These are phyloP conservation scores for Endotricha flammealis DNA, from an alignment of 2,888 invertebrate genomes.

Conservation along the genomic window DNA sequence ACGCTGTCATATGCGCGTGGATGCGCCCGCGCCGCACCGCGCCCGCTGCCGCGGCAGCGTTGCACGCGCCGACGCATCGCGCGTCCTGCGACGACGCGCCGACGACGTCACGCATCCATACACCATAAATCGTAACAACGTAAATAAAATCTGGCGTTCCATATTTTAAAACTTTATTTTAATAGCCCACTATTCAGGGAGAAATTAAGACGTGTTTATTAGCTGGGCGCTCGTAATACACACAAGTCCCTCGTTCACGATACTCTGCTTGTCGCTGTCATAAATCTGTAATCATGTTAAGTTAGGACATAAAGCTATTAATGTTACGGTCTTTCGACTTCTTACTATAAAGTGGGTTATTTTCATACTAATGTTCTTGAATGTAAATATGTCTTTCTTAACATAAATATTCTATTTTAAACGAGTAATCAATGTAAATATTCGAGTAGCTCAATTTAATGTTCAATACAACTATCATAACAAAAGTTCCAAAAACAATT, in stretches of 20 bases:
- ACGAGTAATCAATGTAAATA: too few relatives aligned
- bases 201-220: constrained; percentile 76
- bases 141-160: constrained; percentile 73
- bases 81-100: constrained; percentile 25
- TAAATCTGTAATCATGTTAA: constrained; percentile 58
- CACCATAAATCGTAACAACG: constrained; percentile 64
- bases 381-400: too few relatives aligned
- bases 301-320: constrained; percentile 38
- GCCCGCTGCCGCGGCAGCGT: constrained; percentile 22
- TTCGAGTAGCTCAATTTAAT: too few relatives aligned
- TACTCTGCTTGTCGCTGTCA: constrained; percentile 43
- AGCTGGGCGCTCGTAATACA: constrained; percentile 63
- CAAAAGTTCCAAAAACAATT: too few relatives aligned
- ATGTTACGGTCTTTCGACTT: constrained; percentile 11
- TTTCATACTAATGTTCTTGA: constrained; percentile 16
- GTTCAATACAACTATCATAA: too few relatives aligned
- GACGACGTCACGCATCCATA: constrained; percentile 47
- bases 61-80: too few relatives aligned
- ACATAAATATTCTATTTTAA: constrained; percentile 2
- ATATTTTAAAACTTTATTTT: constrained; percentile 75
- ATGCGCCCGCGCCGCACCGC: constrained; percentile 35
- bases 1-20: constrained; percentile 68
- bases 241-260: constrained; percentile 65
- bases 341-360: constrained; percentile 12
- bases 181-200: constrained; percentile 72